These are phyloP conservation scores for Bicyclus anynana DNA, from an alignment of 1,140 invertebrate genomes.

Conservation along the genomic window DNA sequence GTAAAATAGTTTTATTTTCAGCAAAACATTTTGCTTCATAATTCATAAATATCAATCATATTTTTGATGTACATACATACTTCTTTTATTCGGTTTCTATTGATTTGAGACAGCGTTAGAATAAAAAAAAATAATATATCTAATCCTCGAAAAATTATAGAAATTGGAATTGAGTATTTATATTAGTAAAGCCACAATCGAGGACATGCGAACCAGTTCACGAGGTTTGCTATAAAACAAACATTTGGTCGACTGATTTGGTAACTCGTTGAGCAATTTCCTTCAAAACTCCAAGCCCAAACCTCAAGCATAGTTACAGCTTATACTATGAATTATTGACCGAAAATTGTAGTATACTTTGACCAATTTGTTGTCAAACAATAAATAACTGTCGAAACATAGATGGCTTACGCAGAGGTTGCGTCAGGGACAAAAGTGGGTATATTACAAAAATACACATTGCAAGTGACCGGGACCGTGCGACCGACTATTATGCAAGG, in stretches of 20 bases:
- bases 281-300: neutral
- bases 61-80: too few relatives aligned
- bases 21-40: too few relatives aligned
- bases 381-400: constrained; percentile 13
- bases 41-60: too few relatives aligned
- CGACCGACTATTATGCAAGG: constrained; percentile 37
- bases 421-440: constrained; percentile 38
- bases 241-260: neutral
- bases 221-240: neutral
- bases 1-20: too few relatives aligned
- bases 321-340: neutral
- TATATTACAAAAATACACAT: constrained; percentile 46
- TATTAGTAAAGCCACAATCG: too few relatives aligned
- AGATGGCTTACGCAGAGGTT: constrained; percentile 25
- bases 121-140: too few relatives aligned
- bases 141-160: too few relatives aligned
- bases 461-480: constrained; percentile 32
- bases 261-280: neutral
- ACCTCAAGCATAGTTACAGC: neutral
- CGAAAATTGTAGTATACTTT: neutral
- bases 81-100: too few relatives aligned
- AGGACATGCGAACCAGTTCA: too few relatives aligned
- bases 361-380: constrained; percentile 7
- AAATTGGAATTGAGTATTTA: too few relatives aligned
- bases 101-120: too few relatives aligned